Conservation (phyloP, 2,113 vertebrate genomes). For the Dasyurus viverrinus region DNA sequence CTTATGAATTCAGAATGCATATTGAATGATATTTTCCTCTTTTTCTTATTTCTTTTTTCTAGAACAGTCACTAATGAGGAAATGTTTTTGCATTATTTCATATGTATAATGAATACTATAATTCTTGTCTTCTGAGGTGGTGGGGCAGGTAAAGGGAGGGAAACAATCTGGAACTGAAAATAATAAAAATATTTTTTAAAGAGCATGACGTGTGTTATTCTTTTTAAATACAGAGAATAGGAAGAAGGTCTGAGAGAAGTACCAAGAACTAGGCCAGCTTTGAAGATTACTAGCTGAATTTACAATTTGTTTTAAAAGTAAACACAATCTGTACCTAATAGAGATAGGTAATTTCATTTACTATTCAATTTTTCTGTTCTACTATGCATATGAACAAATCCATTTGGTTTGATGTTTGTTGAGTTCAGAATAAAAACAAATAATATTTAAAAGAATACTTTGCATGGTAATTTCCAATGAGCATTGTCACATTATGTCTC, state of each 20-base stretch:
- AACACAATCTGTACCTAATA: neutral
- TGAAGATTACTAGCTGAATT: neutral
- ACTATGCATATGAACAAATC: neutral
- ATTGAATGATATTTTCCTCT: neutral
- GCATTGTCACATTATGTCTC: neutral
- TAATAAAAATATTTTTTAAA: neutral
- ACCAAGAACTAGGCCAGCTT: neutral
- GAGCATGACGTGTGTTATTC: neutral
- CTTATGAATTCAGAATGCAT: no score
- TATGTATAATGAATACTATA: neutral
- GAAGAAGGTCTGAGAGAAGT: neutral
- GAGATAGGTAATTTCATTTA: neutral
- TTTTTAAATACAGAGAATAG: neutral
- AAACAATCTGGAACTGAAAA: neutral
- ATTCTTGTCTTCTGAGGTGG: neutral
- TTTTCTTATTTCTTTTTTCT: neutral
- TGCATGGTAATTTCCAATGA: conserved; percentile 26
- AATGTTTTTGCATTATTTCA: neutral
- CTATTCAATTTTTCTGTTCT: neutral
- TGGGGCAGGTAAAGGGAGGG: neutral
- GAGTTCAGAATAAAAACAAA: neutral
- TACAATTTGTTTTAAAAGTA: neutral
- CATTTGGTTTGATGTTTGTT: neutral
- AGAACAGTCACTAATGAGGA: neutral
- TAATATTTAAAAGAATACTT: neutral